These are phyloP conservation scores for Rhagologus leucostigma DNA, from an alignment of 2,113 vertebrate genomes.

Conservation along the genomic window DNA sequence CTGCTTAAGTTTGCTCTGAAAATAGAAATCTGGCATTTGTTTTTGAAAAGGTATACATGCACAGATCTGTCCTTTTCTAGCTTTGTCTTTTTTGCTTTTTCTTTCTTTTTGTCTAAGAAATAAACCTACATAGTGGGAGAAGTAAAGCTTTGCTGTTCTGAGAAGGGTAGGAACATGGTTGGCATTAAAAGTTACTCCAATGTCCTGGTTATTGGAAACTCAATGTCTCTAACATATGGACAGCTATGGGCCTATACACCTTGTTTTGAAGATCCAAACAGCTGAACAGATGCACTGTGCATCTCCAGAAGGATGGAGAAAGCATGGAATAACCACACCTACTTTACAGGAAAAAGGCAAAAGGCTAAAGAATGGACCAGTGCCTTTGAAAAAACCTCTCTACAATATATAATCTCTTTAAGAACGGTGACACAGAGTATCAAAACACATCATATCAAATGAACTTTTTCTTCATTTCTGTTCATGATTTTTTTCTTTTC, in stretches of 20 bases:
- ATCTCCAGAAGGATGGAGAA: not conserved
- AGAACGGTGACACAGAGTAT: not conserved
- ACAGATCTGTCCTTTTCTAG: not conserved
- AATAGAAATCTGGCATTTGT: not conserved
- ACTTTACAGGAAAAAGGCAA: not conserved
- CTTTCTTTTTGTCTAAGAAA: not conserved
- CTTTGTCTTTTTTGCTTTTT: not conserved
- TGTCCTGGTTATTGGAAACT: not conserved
- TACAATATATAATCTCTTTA: not conserved
- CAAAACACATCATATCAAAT: rapidly evolving
- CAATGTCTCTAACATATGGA: not conserved
- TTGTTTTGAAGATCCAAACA: not conserved
- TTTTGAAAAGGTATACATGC: not conserved
- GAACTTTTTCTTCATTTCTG: not conserved
- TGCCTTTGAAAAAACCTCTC: not conserved
- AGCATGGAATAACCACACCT: not conserved
- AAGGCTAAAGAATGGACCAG: not conserved
- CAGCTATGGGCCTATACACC: not conserved
- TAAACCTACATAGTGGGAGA: not conserved
- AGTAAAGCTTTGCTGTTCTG: not conserved
- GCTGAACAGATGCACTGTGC: not conserved
- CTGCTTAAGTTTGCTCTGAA: not conserved
- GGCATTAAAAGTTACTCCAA: not conserved
- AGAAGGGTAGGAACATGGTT: not conserved
- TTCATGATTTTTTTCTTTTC: not conserved